Evolutionary conservation across 2,113 vertebrate species (phyloP).

Genomic region (Gnathochromis pfefferi): DNA sequence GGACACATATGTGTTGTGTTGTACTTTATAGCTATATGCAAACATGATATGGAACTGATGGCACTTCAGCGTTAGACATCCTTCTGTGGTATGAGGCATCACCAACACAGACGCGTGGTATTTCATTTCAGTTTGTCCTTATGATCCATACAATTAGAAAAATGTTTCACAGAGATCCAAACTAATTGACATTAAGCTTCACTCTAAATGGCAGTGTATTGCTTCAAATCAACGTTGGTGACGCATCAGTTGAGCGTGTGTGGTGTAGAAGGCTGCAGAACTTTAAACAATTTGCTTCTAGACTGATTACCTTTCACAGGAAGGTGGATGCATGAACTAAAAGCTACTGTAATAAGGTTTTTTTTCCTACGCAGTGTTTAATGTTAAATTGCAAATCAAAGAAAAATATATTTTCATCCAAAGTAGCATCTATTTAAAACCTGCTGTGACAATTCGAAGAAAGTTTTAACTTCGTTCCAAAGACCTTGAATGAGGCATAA

Average conservation of each 20-base stretch:
- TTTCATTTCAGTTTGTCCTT: neutral
- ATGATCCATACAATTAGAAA: neutral
- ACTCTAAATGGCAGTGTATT: neutral
- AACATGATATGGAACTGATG: neutral
- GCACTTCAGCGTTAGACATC: neutral
- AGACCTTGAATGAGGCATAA: conserved; percentile 19
- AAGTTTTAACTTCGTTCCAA: neutral
- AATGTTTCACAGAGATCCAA: neutral
- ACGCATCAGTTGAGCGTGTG: neutral
- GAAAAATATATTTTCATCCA: neutral
- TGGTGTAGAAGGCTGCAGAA: neutral
- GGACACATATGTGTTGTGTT: neutral
- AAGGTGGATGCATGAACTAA: neutral
- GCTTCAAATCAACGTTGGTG: neutral
- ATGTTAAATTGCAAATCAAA: neutral
- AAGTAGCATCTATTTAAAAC: neutral
- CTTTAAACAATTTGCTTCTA: neutral
- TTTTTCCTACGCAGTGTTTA: neutral
- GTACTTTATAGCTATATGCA: neutral
- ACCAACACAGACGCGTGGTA: neutral
- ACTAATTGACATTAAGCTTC: neutral
- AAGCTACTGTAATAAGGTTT: neutral
- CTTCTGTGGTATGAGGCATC: neutral
- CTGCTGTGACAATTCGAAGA: neutral
- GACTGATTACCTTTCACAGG: neutral